Evolutionary conservation across 2,797 vertebrate species (phyloP), one percentile per base, ranked within the genome.

Genomic region (Enteromius paludinosus): DNA sequence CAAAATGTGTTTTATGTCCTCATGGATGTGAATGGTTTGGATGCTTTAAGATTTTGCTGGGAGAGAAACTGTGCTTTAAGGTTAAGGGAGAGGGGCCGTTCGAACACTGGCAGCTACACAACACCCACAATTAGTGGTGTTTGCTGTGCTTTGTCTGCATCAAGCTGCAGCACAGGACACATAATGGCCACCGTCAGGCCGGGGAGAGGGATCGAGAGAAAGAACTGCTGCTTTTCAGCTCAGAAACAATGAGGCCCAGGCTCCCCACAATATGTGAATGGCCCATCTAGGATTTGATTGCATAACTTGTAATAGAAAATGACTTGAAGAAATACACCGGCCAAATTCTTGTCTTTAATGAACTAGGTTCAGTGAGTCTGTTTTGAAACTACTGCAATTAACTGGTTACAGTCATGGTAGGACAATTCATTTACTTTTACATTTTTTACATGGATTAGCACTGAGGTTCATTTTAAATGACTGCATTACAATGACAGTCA

Each of bases 271-370:
- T 72, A 81, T 59, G 74, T 86, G 85, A 88, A 87, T 84, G 83
- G 74, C 73, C 64, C 56, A 80, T 79, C 66, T 76, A 77, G 75
- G 77, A 85, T 73, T 84, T 83, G 84, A 87, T 89, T 89, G 87
- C 86, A 88, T 89, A 89, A 89, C 87, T 85, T 82, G 71, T 78
- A 78, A 86, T 91, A 89, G 92, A 93, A 93, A 94, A 92, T 92
- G 65, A 92, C 92, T 93, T 90, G 66, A 77, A 72, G 47, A 84
- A 84, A 81, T 41, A 81, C 73, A 73, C 66, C 66, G 20, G 45
- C 35, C 61, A 82, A 69, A 68, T 64, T 59, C 47, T 76, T 52
- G 82, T 82, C 30, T 85, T 85, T 85, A 85, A 87, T 78, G 28
- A 78, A 75, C 75, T 82, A 54, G 79, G 56, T 73, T 82, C 49